A percentile compares a stretch with the other conserved stretches of the same genome.
Evolutionary conservation across 2,888 invertebrate species (phyloP).

Genomic region (Criorhina ranunculi): DNA sequence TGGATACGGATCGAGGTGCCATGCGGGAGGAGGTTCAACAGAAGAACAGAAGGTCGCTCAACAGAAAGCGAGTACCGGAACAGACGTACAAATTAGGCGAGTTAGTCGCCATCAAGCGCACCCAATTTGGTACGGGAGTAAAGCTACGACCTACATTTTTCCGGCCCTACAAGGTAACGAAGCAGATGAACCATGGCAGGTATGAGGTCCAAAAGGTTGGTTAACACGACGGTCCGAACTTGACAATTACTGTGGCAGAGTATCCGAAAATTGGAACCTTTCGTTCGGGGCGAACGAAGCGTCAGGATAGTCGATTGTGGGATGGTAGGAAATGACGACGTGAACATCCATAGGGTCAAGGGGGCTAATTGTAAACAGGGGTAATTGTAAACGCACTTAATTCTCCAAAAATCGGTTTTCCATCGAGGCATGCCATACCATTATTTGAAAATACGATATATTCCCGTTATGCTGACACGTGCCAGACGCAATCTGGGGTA

Average conservation of each 20-base stretch:
- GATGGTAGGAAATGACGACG: no score
- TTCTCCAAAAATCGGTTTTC: conserved; percentile 4
- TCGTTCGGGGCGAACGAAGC: conserved; percentile 64
- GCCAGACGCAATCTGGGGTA: no score
- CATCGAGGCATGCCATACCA: conserved; percentile 6
- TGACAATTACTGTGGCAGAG: conserved; percentile 46
- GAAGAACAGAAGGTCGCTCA: conserved; percentile 36
- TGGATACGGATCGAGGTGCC: conserved; percentile 7
- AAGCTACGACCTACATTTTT: conserved; percentile 47
- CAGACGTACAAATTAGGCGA: conserved; percentile 31
- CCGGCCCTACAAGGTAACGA: conserved; percentile 45
- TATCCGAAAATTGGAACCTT: conserved; percentile 52
- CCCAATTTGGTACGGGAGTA: conserved; percentile 48
- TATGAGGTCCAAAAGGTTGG: conserved; percentile 26
- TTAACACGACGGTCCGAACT: conserved; percentile 35
- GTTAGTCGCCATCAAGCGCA: conserved; percentile 67
- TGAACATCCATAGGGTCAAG: no score
- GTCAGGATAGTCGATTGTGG: conserved; percentile 59
- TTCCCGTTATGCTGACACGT: no score
- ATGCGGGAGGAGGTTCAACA: conserved; percentile 50
- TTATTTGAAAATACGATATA: no score
- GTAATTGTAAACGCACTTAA: not conserved
- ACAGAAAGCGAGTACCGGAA: conserved; percentile 30
- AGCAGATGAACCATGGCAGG: conserved; percentile 23
- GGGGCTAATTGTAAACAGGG: not conserved